phyloP scores from a whole-genome alignment of 2,113 vertebrate species.

The Dasyprocta punctata region DNA sequence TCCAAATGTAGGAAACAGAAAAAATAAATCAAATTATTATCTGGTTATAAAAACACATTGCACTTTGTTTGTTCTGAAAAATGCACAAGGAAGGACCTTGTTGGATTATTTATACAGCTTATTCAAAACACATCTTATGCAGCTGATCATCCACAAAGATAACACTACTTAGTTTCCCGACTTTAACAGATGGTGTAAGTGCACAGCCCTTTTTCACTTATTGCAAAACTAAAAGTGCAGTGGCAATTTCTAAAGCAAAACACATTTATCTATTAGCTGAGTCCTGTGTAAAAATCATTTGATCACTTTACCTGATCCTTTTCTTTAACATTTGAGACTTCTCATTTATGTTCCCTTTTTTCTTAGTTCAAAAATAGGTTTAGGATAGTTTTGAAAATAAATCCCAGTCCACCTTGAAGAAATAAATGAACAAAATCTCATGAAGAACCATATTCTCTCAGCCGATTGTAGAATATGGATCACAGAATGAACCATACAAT shows the following conservation, averaged over 20 bases:
- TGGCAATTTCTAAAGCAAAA: conserved; percentile 43
- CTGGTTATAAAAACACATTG: conserved; percentile 81
- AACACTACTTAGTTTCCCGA: conserved; percentile 29
- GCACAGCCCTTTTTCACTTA: conserved; percentile 26
- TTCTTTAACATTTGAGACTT: neutral
- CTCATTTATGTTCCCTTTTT: neutral
- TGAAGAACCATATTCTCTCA: neutral
- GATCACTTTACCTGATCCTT: neutral
- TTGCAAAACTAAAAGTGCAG: conserved; percentile 13
- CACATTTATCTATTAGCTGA: neutral
- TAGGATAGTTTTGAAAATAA: conserved; percentile 23
- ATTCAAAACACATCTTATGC: conserved; percentile 60
- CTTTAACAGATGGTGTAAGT: conserved; percentile 49
- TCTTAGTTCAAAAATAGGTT: conserved; percentile 38
- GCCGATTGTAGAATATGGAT: neutral
- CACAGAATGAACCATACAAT: neutral
- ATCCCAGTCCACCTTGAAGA: neutral
- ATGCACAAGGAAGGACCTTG: conserved; percentile 74
- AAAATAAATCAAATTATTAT: conserved; percentile 80
- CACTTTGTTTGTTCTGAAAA: conserved; percentile 79
- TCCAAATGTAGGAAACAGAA: conserved; percentile 74
- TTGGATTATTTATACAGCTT: conserved; percentile 80
- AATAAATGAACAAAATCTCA: conserved; percentile 19
- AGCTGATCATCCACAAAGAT: conserved; percentile 68
- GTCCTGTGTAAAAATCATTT: neutral